A percentile compares a stretch with the other conserved stretches of the same genome.
phyloP scores from a whole-genome alignment of 1,140 invertebrate species.

The Drosophila tani region DNA sequence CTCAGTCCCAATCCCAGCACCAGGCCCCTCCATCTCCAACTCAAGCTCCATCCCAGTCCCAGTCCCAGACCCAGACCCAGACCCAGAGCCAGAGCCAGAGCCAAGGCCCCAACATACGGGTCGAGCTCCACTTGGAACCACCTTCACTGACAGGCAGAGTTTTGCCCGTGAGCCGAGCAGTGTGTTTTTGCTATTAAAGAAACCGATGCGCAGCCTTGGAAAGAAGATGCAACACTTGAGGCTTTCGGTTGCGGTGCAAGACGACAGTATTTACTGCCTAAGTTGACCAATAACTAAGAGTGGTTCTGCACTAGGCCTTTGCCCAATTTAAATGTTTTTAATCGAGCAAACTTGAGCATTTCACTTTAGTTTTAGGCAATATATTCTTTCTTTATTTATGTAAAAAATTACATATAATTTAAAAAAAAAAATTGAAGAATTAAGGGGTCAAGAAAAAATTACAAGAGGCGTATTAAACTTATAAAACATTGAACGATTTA shows the following conservation, averaged over 20 bases:
- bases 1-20: constrained; percentile 11
- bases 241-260: constrained; percentile 63
- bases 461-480: neutral
- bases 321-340: neutral
- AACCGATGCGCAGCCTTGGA: constrained; percentile 45
- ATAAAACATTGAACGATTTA: no score
- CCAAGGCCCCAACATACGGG: constrained; percentile 15
- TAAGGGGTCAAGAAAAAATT: no score
- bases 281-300: neutral
- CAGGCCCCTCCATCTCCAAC: constrained; percentile 18
- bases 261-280: constrained; percentile 21
- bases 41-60: constrained; percentile 1
- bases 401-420: neutral
- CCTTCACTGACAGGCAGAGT: constrained; percentile 57
- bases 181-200: constrained; percentile 50
- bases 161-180: constrained; percentile 40
- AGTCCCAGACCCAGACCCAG: constrained; percentile 17
- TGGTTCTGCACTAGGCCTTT: neutral
- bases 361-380: neutral
- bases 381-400: neutral
- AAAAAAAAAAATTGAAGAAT: no score
- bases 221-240: constrained; percentile 76
- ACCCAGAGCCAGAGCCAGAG: constrained; percentile 1
- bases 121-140: constrained; percentile 34
- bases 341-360: neutral